Conservation (phyloP, 2,888 invertebrate genomes). For the Antitype chi region DNA sequence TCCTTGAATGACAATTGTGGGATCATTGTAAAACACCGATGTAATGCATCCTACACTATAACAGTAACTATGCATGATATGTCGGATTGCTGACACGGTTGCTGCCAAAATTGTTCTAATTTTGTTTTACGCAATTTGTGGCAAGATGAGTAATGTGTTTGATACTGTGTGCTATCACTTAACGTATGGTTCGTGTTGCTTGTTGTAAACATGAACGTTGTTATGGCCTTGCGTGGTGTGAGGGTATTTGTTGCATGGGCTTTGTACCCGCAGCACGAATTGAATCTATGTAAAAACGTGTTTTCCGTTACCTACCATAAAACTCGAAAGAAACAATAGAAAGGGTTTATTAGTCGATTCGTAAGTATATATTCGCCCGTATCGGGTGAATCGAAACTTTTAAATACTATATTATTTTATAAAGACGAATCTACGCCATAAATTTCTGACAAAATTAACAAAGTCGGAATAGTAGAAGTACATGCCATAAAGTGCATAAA, state of each 20-base stretch:
- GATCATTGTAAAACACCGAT: constrained; percentile 52
- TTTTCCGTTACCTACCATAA: not conserved
- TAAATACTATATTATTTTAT: too few relatives aligned
- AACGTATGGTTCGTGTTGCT: constrained; percentile 12
- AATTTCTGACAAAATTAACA: too few relatives aligned
- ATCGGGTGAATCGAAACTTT: too few relatives aligned
- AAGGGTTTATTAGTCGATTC: too few relatives aligned
- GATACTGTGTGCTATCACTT: not conserved
- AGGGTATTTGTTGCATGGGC: constrained; percentile 24
- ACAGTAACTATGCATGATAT: constrained; percentile 35
- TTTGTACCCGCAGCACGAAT: not conserved
- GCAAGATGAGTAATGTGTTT: constrained; percentile 23
- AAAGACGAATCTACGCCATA: too few relatives aligned
- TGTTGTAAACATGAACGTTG: constrained; percentile 9
- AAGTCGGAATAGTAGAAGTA: too few relatives aligned
- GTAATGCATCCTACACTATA: constrained; percentile 47
- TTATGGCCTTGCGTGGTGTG: constrained; percentile 23
- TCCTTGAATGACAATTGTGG: constrained; percentile 72
- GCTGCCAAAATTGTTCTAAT: constrained; percentile 61
- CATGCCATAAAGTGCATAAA: too few relatives aligned
- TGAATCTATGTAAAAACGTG: not conserved
- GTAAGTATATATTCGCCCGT: too few relatives aligned
- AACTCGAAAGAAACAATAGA: not conserved
- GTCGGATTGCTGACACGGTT: constrained; percentile 46
- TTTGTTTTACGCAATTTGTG: constrained; percentile 27